phyloP scores from a whole-genome alignment of 2,888 invertebrate genomes.

The Lathronympha strigana region DNA sequence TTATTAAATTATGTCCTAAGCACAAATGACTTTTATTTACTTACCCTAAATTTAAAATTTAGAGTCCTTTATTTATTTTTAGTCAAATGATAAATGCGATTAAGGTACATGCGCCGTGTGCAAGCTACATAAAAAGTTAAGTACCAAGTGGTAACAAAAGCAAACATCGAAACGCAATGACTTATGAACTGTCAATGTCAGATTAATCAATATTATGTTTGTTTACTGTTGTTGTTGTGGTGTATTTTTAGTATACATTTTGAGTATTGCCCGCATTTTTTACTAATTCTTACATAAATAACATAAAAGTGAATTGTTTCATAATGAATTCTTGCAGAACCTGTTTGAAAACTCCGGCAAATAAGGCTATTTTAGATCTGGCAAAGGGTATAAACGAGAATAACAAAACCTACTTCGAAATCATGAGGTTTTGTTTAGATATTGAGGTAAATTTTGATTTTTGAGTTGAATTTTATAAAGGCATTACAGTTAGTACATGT shows the following conservation, averaged over 20 bases:
- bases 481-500: conserved; percentile 7
- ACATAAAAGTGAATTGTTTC: background rate
- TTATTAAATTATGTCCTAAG: too few relatives aligned
- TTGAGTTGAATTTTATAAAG: background rate
- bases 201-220: background rate
- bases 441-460: conserved; percentile 59
- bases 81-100: too few relatives aligned
- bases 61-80: too few relatives aligned
- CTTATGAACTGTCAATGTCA: too few relatives aligned
- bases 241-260: too few relatives aligned
- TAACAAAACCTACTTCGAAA: conserved; percentile 53
- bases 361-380: conserved; percentile 57
- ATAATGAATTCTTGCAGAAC: conserved; percentile 62
- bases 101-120: too few relatives aligned
- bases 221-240: background rate
- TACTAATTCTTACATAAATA: background rate
- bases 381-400: conserved; percentile 48
- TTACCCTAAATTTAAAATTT: too few relatives aligned
- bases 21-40: too few relatives aligned
- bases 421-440: conserved; percentile 66
- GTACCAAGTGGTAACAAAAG: too few relatives aligned
- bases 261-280: background rate
- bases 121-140: too few relatives aligned
- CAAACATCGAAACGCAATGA: too few relatives aligned
- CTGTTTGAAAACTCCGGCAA: conserved; percentile 56